Conservation (phyloP, 1,140 invertebrate genomes). For the Sarcophaga bullata region DNA sequence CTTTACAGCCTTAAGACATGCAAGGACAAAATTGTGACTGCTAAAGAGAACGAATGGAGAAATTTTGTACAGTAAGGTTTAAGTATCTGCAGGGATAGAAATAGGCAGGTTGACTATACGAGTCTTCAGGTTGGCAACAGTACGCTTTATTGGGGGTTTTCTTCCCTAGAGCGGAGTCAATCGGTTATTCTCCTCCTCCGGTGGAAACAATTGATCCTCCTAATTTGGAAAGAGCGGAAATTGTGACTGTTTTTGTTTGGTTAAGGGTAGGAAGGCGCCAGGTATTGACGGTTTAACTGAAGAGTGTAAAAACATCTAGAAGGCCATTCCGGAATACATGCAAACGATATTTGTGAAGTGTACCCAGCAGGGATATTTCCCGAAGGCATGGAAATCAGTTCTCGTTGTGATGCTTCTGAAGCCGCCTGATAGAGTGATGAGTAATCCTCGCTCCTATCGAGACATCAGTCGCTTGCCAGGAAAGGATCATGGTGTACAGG, state of each 20-base stretch:
- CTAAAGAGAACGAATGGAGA: no score
- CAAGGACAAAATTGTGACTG: no score
- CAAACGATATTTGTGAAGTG: not conserved
- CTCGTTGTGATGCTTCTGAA: not conserved
- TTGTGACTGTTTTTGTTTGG: not conserved
- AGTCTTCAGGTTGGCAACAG: no score
- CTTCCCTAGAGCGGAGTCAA: no score
- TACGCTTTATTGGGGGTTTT: no score
- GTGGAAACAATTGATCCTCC: no score
- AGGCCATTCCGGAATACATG: conserved; percentile 41
- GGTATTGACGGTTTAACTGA: conserved; percentile 43
- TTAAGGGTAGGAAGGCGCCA: conserved; percentile 38
- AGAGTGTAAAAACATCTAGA: conserved; percentile 39
- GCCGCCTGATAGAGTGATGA: not conserved
- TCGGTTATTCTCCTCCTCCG: no score
- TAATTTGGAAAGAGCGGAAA: not conserved
- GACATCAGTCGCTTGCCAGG: no score
- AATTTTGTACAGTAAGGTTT: not conserved
- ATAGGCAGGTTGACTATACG: no score
- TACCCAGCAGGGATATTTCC: not conserved
- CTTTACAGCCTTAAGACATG: not conserved
- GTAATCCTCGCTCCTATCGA: not conserved
- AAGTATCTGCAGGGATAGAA: not conserved
- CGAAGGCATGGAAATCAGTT: not conserved
- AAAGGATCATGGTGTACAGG: no score